Evolutionary conservation across 2,797 vertebrate genomes (phyloP), one percentile per base, ranked within the genome.

Genomic region (Platyrinchus mystaceus): DNA sequence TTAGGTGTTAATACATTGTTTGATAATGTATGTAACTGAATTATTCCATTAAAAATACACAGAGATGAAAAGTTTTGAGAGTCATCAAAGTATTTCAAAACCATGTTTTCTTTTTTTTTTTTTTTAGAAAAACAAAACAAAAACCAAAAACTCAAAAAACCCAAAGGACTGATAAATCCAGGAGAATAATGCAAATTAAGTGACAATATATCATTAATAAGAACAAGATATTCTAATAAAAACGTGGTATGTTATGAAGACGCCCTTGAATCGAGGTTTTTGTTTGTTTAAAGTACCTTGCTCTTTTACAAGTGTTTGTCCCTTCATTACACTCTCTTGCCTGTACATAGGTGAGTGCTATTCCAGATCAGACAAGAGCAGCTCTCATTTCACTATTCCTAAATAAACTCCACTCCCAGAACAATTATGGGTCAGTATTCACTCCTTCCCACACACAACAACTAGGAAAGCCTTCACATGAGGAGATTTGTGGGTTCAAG

Each of bases 11-110:
- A 86, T 81, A 84, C 20, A 28, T 50, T 86, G 84, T 34, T 63
- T 85, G 81, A 84, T 85, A 87, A 81, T 52, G 26, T 36, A 39
- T 14, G 41, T 87, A 75, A 85, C 92, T 47, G 68, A 88, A 60
- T 82, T 83, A 84, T 44, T 92, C 47, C 36, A 49, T 70, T 81
- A 67, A 64, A 74, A 94, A 64, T 56, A 53, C 41, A 47, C 14
- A 77, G 43, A 82, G 63, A 87, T 58, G 41, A 84, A 74, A 70
- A 79, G 32, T n/a, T 16, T n/a, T 67, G 67, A 62, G 60, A 78
- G 43, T 50, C 75, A 71, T 30, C 30, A 69, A 69, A 32, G 53
- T 15, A 32, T 68, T 82, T 75, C 67, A 92, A 85, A 87, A 73
- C 55, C 37, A 76, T 2, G 2, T 10, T 44, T 20, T 43, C 39